Base-by-base conservation (phyloP, 2,888 invertebrate species). In the Tenthredo distinguenda region DNA sequence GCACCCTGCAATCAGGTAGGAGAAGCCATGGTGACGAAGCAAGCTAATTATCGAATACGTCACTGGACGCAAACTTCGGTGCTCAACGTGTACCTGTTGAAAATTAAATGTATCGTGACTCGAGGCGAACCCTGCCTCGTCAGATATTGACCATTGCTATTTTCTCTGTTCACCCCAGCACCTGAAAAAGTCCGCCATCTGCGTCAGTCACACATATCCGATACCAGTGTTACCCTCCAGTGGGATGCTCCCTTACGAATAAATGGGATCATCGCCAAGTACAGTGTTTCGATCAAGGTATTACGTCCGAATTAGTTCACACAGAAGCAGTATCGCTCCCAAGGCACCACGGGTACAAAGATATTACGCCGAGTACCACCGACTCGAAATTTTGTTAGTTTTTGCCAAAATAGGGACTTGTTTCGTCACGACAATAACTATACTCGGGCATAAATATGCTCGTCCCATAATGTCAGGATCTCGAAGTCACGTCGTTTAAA, bases 1-100 rank as follows among this genome's bases (percentile, higher is more conserved):
- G 15, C 47, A 91, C 91, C 0, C 85, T 86, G 4, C 89, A 90
- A 72, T 86, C 86, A 87, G 87, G 91, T 91, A 50, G 86, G 84
- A 40, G 9, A 62, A 12, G 15, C 43, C 43, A 43, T 10, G 5
- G 7, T 21, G 21, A 43, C n/a, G 9, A 43, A 21, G 21, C 62
- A 12, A 21, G 62, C 62, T 62, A 21, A 62, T 21, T 26, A 3
- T 26, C 68, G 18, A 43, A 43, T 43, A n/a, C 18, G 37, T 34
- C 71, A 15, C 2, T 18, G 2, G 34, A 1, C 18, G 3, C 62
- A 3, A 62, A n/a, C 15, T 71, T 34, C 71, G n/a, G 3, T 37
- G n/a, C n/a, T 34, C 10, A 62, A 62, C n/a, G 37, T 18, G 40
- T 40, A 31, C 18, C 18, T 9, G 10, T 7, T 71, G 37, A 6